Percentiles rank a stretch among this genome's conserved stretches.
phyloP scores from a whole-genome alignment of 23 tunicate genomes.

The Corella eumyota region DNA sequence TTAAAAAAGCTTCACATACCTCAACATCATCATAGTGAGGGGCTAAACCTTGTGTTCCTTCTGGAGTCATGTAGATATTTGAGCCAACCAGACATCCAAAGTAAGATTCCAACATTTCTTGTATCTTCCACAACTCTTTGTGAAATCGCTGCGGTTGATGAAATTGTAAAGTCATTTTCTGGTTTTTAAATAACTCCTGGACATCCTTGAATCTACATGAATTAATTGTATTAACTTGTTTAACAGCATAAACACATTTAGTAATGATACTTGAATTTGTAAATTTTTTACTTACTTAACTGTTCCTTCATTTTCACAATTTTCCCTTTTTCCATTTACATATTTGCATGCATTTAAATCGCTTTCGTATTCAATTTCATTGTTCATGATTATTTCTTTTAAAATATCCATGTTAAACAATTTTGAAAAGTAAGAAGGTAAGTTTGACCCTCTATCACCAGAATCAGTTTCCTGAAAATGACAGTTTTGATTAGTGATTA shows the following conservation, averaged over 20 bases:
- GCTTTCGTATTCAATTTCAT: constrained; percentile 4
- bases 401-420: constrained; percentile 19
- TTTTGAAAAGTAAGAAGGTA: constrained; percentile 6
- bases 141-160: constrained; percentile 75
- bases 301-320: constrained; percentile 17
- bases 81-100: constrained; percentile 52
- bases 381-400: constrained; percentile 20
- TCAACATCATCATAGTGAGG: constrained; percentile 83
- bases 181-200: constrained; percentile 5
- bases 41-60: constrained; percentile 50
- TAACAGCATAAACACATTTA: too few species aligned
- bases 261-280: too few species aligned
- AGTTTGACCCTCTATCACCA: not conserved
- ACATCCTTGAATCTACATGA: constrained; percentile 14
- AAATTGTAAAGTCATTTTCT: constrained; percentile 55
- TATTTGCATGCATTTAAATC: constrained; percentile 29
- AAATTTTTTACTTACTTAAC: constrained; percentile 36
- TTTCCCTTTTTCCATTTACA: constrained; percentile 6
- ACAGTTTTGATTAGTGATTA: not conserved
- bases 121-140: constrained; percentile 69
- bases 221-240: too few species aligned
- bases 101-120: constrained; percentile 36
- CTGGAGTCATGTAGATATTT: constrained; percentile 68
- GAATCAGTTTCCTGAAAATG: not conserved
- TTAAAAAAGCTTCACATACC: too few species aligned